Percentiles rank a stretch among this genome's conserved stretches.
phyloP scores from a whole-genome alignment of 2,888 invertebrate genomes.

The Euphydryas editha region DNA sequence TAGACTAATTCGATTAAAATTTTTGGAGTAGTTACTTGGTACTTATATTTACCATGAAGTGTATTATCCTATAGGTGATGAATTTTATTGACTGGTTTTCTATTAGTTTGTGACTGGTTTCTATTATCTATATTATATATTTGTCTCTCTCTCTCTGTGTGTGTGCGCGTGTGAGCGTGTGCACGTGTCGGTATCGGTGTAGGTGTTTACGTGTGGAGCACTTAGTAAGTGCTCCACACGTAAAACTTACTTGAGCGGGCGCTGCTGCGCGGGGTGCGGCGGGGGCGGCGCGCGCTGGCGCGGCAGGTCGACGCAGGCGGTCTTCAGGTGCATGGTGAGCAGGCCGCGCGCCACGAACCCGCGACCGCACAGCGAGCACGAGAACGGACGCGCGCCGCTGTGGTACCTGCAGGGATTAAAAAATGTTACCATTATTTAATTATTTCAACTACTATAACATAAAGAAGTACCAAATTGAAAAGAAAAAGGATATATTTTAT shows the following conservation, averaged over 20 bases:
- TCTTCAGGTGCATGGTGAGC: slow-evolving; percentile 85
- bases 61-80: no score
- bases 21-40: no score
- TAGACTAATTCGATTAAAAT: no score
- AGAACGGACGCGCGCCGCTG: slow-evolving; percentile 84
- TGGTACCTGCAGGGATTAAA: slow-evolving; percentile 67
- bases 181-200: slow-evolving; percentile 46
- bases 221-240: slow-evolving; percentile 85
- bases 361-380: slow-evolving; percentile 83
- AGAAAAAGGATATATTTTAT: no score
- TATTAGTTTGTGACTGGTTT: no score
- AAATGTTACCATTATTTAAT: no score
- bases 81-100: no score
- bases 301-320: slow-evolving; percentile 58
- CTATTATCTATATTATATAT: no score
- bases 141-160: no score
- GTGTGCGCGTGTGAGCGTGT: slow-evolving; percentile 14
- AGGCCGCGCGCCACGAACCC: slow-evolving; percentile 86
- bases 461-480: no score
- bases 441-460: no score
- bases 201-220: slow-evolving; percentile 84
- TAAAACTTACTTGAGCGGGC: slow-evolving; percentile 42
- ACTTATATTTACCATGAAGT: no score
- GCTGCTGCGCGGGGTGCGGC: slow-evolving; percentile 16
- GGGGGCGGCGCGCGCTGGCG: slow-evolving; percentile 26